Evolutionary conservation across 2,888 invertebrate species (phyloP).

Genomic region (Euproctis similis): DNA sequence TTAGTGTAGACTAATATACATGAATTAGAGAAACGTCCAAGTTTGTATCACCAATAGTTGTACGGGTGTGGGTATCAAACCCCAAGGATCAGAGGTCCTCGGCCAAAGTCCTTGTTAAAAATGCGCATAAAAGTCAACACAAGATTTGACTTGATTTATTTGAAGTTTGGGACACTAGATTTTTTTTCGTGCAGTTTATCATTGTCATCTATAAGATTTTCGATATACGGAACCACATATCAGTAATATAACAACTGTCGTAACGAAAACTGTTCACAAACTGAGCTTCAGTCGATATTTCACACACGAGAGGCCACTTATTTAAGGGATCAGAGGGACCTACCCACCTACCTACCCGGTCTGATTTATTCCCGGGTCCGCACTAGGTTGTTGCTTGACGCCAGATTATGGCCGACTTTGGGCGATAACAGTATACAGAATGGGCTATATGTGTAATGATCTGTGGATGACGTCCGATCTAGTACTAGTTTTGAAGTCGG

Average conservation of each 20-base stretch:
- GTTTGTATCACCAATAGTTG: too few species aligned
- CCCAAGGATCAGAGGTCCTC: too few species aligned
- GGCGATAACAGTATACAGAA: conserved; percentile 20
- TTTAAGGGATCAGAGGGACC: conserved; percentile 71
- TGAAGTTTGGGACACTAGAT: too few species aligned
- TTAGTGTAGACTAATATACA: too few species aligned
- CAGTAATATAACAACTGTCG: not conserved
- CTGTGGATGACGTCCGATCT: conserved; percentile 18
- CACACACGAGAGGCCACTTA: conserved; percentile 66
- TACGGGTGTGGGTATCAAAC: too few species aligned
- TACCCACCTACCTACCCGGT: too few species aligned
- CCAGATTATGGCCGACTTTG: conserved; percentile 22
- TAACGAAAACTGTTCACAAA: conserved; percentile 13
- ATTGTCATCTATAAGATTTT: not conserved
- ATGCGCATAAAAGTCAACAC: too few species aligned
- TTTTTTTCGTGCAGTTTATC: too few species aligned
- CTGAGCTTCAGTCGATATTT: conserved; percentile 50
- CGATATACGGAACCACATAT: conserved; percentile 4
- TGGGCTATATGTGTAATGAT: conserved; percentile 18
- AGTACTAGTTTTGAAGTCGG: conserved; percentile 10
- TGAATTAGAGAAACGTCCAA: too few species aligned
- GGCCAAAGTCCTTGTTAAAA: too few species aligned
- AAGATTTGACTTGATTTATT: too few species aligned
- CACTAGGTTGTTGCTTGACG: conserved; percentile 34
- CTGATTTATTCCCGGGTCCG: conserved; percentile 61